phyloP scores from a whole-genome alignment of 1,140 invertebrate species.

The Drosophila saltans region DNA sequence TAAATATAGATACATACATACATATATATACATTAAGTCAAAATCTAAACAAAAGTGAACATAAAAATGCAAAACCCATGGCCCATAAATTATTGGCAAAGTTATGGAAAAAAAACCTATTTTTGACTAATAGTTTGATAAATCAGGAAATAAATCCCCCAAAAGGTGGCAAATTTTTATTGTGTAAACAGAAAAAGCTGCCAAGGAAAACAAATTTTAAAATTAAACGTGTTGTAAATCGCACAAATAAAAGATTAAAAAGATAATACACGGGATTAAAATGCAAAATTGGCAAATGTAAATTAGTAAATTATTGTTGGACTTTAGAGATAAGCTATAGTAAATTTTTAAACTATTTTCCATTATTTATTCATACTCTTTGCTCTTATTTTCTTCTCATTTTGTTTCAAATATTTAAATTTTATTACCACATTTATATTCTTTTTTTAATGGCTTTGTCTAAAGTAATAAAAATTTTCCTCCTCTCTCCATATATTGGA shows the following conservation, averaged over 20 bases:
- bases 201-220: conserved; percentile 30
- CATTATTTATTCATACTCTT: too few species aligned
- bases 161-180: conserved; percentile 36
- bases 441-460: too few species aligned
- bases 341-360: too few species aligned
- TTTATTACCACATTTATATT: too few species aligned
- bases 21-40: not conserved
- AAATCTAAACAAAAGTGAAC: conserved; percentile 36
- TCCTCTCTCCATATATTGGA: too few species aligned
- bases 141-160: conserved; percentile 50
- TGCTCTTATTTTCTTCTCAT: too few species aligned
- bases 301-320: not conserved
- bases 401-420: too few species aligned
- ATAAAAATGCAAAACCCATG: conserved; percentile 22
- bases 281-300: not conserved
- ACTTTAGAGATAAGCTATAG: too few species aligned
- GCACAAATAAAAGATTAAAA: not conserved
- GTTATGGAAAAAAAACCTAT: conserved; percentile 38
- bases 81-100: conserved; percentile 17
- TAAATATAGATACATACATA: not conserved
- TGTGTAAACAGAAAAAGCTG: not conserved
- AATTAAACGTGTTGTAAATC: not conserved
- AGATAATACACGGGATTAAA: not conserved
- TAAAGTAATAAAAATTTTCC: too few species aligned
- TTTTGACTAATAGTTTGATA: conserved; percentile 63